Percentiles rank a stretch among this genome's conserved stretches.
Evolutionary conservation across 2,888 invertebrate species (phyloP).

Genomic region (Chaetogeoica ovagalla): DNA sequence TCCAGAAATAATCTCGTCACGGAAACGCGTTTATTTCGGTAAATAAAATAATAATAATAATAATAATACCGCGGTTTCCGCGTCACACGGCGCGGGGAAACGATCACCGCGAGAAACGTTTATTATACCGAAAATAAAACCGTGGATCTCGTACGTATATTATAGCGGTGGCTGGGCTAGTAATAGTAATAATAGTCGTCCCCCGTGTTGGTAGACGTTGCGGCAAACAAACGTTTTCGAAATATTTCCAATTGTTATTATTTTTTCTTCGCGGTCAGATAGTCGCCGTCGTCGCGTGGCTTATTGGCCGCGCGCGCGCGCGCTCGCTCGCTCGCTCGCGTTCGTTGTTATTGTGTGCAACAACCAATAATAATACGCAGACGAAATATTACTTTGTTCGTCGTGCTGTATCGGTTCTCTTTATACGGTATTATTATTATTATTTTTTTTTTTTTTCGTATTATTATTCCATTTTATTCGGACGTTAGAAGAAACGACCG

Average conservation of each 20-base stretch:
- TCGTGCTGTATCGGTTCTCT: constrained; percentile 31
- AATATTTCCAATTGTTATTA: constrained; percentile 20
- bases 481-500: constrained; percentile 50
- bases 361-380: not conserved
- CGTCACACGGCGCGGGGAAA: constrained; percentile 36
- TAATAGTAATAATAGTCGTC: too few relatives aligned
- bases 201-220: too few relatives aligned
- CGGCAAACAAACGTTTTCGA: constrained; percentile 19
- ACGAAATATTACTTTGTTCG: constrained; percentile 28
- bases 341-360: not conserved
- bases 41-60: constrained; percentile 27
- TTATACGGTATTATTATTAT: constrained; percentile 13
- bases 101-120: not conserved
- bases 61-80: not conserved
- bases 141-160: too few relatives aligned
- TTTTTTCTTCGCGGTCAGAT: not conserved
- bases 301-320: constrained; percentile 9
- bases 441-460: constrained; percentile 9
- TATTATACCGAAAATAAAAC: constrained; percentile 35
- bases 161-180: too few relatives aligned
- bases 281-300: not conserved
- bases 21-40: constrained; percentile 6
- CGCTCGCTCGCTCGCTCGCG: too few relatives aligned
- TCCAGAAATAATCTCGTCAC: constrained; percentile 50
- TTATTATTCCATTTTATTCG: constrained; percentile 53